Percentiles rank a stretch among this genome's conserved stretches.
These are phyloP conservation scores for Porites cylindrica DNA, from an alignment of 92 coral and sea anemone species.

Conservation along the genomic window DNA sequence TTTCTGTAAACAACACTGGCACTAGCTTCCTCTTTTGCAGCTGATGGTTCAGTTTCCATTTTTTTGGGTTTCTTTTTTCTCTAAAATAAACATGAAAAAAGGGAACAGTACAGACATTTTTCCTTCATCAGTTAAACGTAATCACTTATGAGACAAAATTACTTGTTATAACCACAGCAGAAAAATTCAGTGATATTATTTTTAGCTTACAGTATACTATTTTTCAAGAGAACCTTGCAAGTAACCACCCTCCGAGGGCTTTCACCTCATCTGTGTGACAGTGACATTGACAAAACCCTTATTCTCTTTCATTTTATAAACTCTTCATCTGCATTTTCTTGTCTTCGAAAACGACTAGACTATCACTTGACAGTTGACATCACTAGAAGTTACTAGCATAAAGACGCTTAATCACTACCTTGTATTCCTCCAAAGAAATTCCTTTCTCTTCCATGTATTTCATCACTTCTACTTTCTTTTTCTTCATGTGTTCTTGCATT, in stretches of 20 bases:
- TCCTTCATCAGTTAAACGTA: not conserved
- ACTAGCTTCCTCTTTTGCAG: slow-evolving; percentile 18
- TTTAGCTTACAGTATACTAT: too few relatives aligned
- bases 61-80: slow-evolving; percentile 70
- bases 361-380: too few relatives aligned
- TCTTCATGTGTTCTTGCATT: slow-evolving; percentile 84
- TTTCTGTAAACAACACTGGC: slow-evolving; percentile 44
- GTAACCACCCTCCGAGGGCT: too few relatives aligned
- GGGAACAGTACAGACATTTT: not conserved
- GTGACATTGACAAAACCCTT: too few relatives aligned
- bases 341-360: too few relatives aligned
- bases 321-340: too few relatives aligned
- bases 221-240: too few relatives aligned
- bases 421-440: slow-evolving; percentile 82
- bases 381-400: too few relatives aligned
- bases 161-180: not conserved
- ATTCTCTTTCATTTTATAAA: too few relatives aligned
- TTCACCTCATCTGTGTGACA: too few relatives aligned
- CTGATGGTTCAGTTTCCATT: slow-evolving; percentile 30
- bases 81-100: slow-evolving; percentile 10
- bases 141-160: not conserved
- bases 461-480: slow-evolving; percentile 81
- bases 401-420: slow-evolving; percentile 42
- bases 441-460: slow-evolving; percentile 85
- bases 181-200: too few relatives aligned